phyloP scores from a whole-genome alignment of 2,888 invertebrate species.

The Caenorhabditis sinica region DNA sequence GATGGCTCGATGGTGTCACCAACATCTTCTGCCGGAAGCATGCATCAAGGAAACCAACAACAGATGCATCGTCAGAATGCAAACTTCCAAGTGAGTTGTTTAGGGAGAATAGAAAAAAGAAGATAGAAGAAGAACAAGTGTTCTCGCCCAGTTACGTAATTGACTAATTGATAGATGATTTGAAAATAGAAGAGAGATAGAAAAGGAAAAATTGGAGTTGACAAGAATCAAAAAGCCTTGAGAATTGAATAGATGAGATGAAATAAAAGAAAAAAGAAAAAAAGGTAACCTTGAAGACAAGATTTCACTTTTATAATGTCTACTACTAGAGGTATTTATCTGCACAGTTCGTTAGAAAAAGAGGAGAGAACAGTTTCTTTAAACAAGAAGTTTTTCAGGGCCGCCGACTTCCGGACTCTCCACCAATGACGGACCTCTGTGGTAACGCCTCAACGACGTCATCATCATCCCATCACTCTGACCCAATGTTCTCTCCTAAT shows the following conservation, averaged over 20 bases:
- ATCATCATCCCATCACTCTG: slow-evolving; percentile 79
- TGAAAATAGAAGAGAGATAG: neutral
- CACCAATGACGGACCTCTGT: slow-evolving; percentile 82
- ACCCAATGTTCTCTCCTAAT: slow-evolving; percentile 82
- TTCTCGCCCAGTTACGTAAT: slow-evolving; percentile 30
- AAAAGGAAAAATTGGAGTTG: neutral
- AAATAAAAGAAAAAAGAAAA: slow-evolving; percentile 1
- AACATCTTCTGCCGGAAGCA: slow-evolving; percentile 60
- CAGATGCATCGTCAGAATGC: slow-evolving; percentile 17
- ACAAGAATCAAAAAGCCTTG: slow-evolving; percentile 30
- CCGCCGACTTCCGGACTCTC: slow-evolving; percentile 80
- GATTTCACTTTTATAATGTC: slow-evolving; percentile 44
- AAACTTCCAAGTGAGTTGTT: slow-evolving; percentile 6
- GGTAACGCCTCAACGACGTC: slow-evolving; percentile 76
- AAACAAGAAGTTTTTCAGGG: slow-evolving; percentile 13
- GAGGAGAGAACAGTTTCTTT: neutral
- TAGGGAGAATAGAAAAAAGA: neutral
- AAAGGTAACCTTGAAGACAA: slow-evolving; percentile 47
- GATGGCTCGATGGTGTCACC: slow-evolving; percentile 60
- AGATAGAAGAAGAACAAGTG: slow-evolving; percentile 28
- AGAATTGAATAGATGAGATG: slow-evolving; percentile 21
- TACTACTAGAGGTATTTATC: slow-evolving; percentile 21
- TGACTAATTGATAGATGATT: slow-evolving; percentile 12
- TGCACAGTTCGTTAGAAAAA: neutral
- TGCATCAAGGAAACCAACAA: slow-evolving; percentile 38